Percentiles rank a stretch among this genome's conserved stretches.
Evolutionary conservation across 2,888 invertebrate genomes (phyloP).

Genomic region (Hetaerina titia): DNA sequence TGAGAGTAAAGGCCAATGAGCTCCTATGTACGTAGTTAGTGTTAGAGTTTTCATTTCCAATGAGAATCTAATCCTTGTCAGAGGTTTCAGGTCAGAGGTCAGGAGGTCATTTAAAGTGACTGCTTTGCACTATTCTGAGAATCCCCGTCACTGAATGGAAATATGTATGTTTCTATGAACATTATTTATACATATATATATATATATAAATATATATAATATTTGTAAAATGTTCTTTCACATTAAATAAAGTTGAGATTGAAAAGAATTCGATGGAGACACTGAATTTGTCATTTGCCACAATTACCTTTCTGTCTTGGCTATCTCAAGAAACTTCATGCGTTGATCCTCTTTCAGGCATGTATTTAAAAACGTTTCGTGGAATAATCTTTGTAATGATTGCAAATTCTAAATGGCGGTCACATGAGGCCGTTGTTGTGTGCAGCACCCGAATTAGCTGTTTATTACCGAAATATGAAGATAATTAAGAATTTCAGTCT

Average conservation of each 20-base stretch:
- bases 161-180: background rate
- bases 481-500: too few relatives aligned
- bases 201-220: background rate
- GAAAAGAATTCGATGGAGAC: background rate
- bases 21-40: background rate
- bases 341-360: too few relatives aligned
- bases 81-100: too few relatives aligned
- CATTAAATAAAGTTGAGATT: background rate
- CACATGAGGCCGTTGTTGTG: too few relatives aligned
- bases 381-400: too few relatives aligned
- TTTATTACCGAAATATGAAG: too few relatives aligned
- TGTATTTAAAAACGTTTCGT: too few relatives aligned
- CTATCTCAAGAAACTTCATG: too few relatives aligned
- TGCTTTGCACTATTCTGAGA: background rate
- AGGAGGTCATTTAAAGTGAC: background rate
- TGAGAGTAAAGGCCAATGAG: too few relatives aligned
- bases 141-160: background rate
- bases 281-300: background rate
- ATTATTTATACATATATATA: background rate
- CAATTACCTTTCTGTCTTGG: background rate
- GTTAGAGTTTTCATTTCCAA: background rate
- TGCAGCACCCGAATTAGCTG: too few relatives aligned
- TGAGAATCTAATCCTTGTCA: background rate
- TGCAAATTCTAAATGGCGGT: too few relatives aligned
- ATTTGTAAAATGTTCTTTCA: slow-evolving; percentile 1